Base-by-base conservation (phyloP, 2,888 invertebrate species). In the Diloba caeruleocephala region DNA sequence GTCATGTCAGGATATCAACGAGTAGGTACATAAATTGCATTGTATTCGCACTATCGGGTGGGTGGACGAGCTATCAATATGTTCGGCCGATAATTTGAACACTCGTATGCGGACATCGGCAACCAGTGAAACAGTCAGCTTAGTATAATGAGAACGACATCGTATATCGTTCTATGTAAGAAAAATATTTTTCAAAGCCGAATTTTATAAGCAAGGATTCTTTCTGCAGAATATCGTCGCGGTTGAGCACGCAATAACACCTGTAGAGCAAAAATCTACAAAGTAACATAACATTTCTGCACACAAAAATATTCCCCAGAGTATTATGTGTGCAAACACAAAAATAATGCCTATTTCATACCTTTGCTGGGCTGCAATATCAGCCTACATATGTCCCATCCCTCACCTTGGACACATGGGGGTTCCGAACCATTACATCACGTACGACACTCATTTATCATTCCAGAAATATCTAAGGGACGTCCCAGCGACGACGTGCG, bases 361-460 rank as follows among this genome's bases (percentile, higher is more conserved):
- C 41, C 33, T 46, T 39, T 19, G 21, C 21, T 23, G 28, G 42
- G 38, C 28, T 68, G 63, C 68, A 71, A 69, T 68, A 68, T 68
- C 25, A 67, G 53, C 26, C 39, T 55, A 71, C 71, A 67, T 55
- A 59, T 71, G 52, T 59, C 53, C 39, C 55, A 59, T 59, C 64
- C 60, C 63, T 71, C 71, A 60, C 60, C 45, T 63, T 57, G 73
- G 78, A 76, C 79, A 74, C 73, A 50, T 33, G 79, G 78, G 79
- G 80, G 73, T 74, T 59, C 56, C 57, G 58, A 62, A 60, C 70
- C 80, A 68, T 84, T 79, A 81, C 81, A 73, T 82, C 84, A 86
- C 85, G 84, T 84, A 65, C 71, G 54, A 70, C 69, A 72, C 76
- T 81, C 85, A 85, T 87, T 86, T 84, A 87, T 87, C 87, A 87